These are phyloP conservation scores for Drosophila rhopaloa DNA, from an alignment of 1,140 invertebrate genomes.

Conservation along the genomic window DNA sequence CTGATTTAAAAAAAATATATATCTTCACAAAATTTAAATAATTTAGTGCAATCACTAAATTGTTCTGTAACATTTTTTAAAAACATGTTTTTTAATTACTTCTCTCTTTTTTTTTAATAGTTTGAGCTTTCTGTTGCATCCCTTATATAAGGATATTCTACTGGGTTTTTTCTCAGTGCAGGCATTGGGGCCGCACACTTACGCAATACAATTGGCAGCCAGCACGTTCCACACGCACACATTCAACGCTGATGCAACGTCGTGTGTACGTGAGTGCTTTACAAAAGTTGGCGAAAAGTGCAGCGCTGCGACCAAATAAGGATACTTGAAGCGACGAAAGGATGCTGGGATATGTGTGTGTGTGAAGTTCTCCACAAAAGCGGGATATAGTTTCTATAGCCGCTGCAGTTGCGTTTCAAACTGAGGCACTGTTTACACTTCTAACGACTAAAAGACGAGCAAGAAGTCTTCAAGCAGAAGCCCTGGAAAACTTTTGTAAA, in stretches of 20 bases:
- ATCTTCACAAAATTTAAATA: too few relatives aligned
- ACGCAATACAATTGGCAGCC: conserved; percentile 64
- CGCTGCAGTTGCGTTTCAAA: conserved; percentile 20
- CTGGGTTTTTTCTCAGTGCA: background rate
- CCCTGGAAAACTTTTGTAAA: conserved; percentile 24
- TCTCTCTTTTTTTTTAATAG: too few relatives aligned
- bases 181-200: conserved; percentile 46
- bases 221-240: conserved; percentile 45
- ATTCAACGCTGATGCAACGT: conserved; percentile 21
- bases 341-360: conserved; percentile 3
- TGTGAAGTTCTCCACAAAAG: conserved; percentile 26
- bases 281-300: conserved; percentile 58
- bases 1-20: too few relatives aligned
- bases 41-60: too few relatives aligned
- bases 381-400: conserved; percentile 8
- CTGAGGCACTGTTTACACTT: conserved; percentile 47
- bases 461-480: conserved; percentile 13
- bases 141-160: too few relatives aligned
- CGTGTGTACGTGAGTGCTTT: conserved; percentile 63
- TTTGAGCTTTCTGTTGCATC: too few relatives aligned
- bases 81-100: too few relatives aligned
- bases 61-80: too few relatives aligned
- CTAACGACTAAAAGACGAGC: conserved; percentile 48
- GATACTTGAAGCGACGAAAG: conserved; percentile 28
- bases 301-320: conserved; percentile 42